Evolutionary conservation across 1,140 invertebrate species (phyloP).

Genomic region (Aphidius gifuensis): DNA sequence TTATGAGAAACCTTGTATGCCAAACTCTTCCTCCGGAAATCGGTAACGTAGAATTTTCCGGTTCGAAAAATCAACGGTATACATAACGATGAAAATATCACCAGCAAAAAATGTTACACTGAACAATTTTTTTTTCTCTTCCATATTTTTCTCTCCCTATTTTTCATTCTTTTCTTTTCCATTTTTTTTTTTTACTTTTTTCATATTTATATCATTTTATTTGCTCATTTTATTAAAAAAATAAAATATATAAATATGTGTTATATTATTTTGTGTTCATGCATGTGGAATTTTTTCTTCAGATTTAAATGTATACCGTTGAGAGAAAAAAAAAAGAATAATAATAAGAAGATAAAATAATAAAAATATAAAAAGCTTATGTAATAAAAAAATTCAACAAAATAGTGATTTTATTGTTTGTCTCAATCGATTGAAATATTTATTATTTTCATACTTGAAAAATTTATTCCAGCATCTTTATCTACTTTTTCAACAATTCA

Average conservation of each 20-base stretch:
- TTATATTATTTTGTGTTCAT: neutral
- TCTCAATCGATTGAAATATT: too few relatives aligned
- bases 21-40: too few relatives aligned
- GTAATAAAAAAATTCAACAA: too few relatives aligned
- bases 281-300: constrained; percentile 15
- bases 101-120: constrained; percentile 17
- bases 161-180: constrained; percentile 1
- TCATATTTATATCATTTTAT: constrained; percentile 5
- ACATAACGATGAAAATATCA: constrained; percentile 16
- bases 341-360: too few relatives aligned
- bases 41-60: constrained; percentile 12
- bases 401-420: too few relatives aligned
- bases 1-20: too few relatives aligned
- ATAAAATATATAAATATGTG: too few relatives aligned
- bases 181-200: neutral
- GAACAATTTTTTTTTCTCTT: constrained; percentile 10
- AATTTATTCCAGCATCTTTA: too few relatives aligned
- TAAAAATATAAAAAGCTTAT: too few relatives aligned
- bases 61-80: constrained; percentile 20
- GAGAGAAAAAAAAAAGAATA: neutral
- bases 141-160: neutral
- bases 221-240: neutral
- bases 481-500: too few relatives aligned
- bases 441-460: too few relatives aligned
- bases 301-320: constrained; percentile 10